A percentile compares a stretch with the other conserved stretches of the same genome.
phyloP scores from a whole-genome alignment of 1,140 invertebrate species.

The Leptinotarsa lineolata region DNA sequence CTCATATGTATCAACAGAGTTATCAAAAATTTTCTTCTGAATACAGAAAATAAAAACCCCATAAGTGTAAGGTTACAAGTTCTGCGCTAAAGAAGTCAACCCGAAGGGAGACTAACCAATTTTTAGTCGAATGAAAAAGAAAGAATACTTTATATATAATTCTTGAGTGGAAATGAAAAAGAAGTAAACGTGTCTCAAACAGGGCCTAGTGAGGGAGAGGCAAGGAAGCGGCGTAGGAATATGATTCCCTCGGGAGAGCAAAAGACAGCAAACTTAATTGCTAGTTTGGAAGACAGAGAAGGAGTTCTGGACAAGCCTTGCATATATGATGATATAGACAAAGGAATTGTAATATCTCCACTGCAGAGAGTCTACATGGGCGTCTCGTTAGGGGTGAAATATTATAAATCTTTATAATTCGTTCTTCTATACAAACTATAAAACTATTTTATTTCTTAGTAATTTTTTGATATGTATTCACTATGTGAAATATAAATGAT shows the following conservation, averaged over 20 bases:
- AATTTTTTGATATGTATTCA: no score
- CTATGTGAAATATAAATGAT: no score
- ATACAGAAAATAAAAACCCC: no score
- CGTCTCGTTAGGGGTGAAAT: neutral
- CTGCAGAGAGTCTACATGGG: constrained; percentile 46
- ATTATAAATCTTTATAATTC: no score
- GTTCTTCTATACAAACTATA: no score
- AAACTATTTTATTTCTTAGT: no score
- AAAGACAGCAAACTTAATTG: constrained; percentile 48
- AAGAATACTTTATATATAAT: constrained; percentile 17
- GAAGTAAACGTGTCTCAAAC: constrained; percentile 41
- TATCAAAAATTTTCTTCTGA: no score
- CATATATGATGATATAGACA: constrained; percentile 56
- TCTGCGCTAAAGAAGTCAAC: no score
- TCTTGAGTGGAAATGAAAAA: constrained; percentile 33
- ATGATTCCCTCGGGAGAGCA: constrained; percentile 47
- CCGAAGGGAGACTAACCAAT: neutral
- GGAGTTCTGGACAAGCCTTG: constrained; percentile 48
- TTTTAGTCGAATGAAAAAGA: constrained; percentile 7
- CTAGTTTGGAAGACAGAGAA: constrained; percentile 40
- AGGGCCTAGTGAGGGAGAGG: constrained; percentile 22
- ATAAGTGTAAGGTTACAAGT: no score
- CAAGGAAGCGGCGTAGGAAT: constrained; percentile 37
- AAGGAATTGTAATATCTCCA: constrained; percentile 54
- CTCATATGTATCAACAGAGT: no score